phyloP scores from a whole-genome alignment of 2,113 vertebrate genomes.

The Corvus moneduloides region DNA sequence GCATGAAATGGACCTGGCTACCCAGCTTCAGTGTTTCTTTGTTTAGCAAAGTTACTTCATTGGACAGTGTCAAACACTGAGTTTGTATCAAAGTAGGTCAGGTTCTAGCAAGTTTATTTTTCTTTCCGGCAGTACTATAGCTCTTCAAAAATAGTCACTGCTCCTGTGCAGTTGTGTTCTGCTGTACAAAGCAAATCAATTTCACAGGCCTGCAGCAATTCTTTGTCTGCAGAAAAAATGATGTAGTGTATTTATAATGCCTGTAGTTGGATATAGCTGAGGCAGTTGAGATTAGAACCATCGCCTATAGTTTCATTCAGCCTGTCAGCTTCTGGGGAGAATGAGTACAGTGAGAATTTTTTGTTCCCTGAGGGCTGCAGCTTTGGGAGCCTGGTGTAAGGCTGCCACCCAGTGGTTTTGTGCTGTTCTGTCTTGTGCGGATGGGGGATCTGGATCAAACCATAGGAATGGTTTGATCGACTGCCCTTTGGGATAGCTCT shows the following conservation, averaged over 20 bases:
- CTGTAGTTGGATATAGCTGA: neutral
- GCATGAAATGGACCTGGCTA: neutral
- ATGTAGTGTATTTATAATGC: neutral
- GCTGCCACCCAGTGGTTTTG: conserved; percentile 25
- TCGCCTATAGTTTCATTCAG: neutral
- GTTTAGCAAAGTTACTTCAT: neutral
- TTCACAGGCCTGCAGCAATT: neutral
- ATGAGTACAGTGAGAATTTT: neutral
- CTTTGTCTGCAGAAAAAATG: neutral
- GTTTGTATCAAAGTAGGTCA: neutral
- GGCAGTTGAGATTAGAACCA: neutral
- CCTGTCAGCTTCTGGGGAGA: neutral
- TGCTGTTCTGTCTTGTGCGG: accelerated
- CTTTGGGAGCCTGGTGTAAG: neutral
- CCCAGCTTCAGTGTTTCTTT: neutral
- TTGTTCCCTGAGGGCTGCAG: neutral
- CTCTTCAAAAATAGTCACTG: neutral
- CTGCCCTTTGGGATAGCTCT: neutral
- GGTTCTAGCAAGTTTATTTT: neutral
- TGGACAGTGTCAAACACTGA: neutral
- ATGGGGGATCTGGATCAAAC: neutral
- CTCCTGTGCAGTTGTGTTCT: neutral
- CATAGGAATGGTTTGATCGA: neutral
- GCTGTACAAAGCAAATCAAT: neutral
- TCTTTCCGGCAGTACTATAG: neutral